Conservation (phyloP, 2,113 vertebrate species). For the Perognathus longimembris region DNA sequence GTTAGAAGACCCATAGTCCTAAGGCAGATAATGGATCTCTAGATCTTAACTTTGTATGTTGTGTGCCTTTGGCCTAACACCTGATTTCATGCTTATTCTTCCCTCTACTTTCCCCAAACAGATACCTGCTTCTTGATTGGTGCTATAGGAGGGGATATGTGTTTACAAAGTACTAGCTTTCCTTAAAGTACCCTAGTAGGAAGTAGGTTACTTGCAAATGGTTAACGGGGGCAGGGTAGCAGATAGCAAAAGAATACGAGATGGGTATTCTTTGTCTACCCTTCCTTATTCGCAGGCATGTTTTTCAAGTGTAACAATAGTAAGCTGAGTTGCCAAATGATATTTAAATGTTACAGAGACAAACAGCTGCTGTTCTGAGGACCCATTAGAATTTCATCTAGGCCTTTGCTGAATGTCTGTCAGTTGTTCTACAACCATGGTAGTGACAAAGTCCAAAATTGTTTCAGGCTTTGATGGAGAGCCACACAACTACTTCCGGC, state of each 20-base stretch:
- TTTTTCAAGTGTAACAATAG: neutral
- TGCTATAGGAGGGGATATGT: neutral
- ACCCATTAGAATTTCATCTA: neutral
- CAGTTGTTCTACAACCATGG: neutral
- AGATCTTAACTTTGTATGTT: neutral
- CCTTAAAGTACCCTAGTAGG: conserved; percentile 5
- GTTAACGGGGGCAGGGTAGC: neutral
- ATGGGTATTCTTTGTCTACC: neutral
- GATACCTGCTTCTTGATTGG: neutral
- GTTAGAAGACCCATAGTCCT: neutral
- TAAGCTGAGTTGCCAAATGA: neutral
- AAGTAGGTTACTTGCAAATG: conserved; percentile 26
- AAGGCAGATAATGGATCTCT: neutral
- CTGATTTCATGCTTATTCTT: neutral
- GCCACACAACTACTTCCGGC: too few species aligned
- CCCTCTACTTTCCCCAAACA: neutral
- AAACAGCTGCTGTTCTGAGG: neutral
- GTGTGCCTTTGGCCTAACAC: neutral
- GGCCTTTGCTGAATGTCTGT: conserved; percentile 2
- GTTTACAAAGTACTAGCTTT: neutral
- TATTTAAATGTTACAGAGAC: neutral
- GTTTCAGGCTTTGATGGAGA: neutral
- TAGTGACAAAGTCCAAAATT: conserved; percentile 34
- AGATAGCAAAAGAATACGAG: neutral
- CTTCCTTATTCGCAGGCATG: neutral